A percentile compares a stretch with the other conserved stretches of the same genome.
phyloP scores from a whole-genome alignment of 35 echinoderm and acorn worm genomes.

The Amphiura filiformis region DNA sequence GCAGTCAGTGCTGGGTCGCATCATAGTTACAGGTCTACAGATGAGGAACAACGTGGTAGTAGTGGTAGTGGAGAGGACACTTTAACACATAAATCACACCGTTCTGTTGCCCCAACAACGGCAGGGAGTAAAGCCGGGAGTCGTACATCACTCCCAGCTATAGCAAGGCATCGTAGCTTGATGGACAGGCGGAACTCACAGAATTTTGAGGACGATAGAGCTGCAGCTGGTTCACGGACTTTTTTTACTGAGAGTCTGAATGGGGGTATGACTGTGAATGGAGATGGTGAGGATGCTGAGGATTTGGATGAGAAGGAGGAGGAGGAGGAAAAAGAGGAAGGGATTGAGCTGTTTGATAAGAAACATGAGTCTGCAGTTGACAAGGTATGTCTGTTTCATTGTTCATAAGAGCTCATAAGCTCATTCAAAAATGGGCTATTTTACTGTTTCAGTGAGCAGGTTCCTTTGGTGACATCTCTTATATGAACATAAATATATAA shows the following conservation, averaged over 20 bases:
- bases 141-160: slow-evolving; percentile 38
- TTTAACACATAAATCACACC: not conserved
- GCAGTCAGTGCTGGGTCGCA: not conserved
- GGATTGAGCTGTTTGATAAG: slow-evolving; percentile 39
- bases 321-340: slow-evolving; percentile 40
- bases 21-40: not conserved
- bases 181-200: not conserved
- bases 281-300: not conserved
- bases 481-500: too few species aligned
- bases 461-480: too few species aligned
- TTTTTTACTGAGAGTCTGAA: slow-evolving; percentile 74
- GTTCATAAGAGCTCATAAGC: too few species aligned
- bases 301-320: slow-evolving; percentile 37
- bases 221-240: slow-evolving; percentile 20
- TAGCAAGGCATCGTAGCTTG: slow-evolving; percentile 13
- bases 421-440: too few species aligned
- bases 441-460: too few species aligned
- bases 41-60: not conserved
- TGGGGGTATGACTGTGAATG: not conserved
- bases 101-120: not conserved
- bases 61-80: not conserved
- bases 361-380: slow-evolving; percentile 96
- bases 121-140: not conserved
- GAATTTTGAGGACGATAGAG: not conserved
- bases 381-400: slow-evolving; percentile 73